These are phyloP conservation scores for Sesamia nonagrioides DNA, from an alignment of 1,140 invertebrate species.

Conservation along the genomic window DNA sequence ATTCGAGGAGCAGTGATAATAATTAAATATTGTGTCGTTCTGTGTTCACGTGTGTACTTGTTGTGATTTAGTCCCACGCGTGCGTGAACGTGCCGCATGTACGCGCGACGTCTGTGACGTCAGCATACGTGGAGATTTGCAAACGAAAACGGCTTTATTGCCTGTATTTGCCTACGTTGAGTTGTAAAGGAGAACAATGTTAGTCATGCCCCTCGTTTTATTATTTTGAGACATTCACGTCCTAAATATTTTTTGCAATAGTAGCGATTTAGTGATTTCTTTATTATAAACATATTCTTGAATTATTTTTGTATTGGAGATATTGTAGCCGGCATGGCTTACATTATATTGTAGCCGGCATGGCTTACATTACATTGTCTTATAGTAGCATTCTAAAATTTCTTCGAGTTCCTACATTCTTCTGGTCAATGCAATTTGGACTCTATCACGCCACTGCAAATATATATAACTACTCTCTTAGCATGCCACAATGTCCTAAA, in stretches of 20 bases:
- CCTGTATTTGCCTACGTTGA: conserved; percentile 16
- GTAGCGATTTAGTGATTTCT: background rate
- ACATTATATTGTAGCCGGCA: too few species aligned
- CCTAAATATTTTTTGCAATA: background rate
- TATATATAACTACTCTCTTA: too few species aligned
- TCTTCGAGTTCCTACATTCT: too few species aligned
- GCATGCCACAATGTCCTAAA: background rate
- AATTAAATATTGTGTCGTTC: too few species aligned
- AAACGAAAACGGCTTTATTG: conserved; percentile 6
- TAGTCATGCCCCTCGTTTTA: background rate
- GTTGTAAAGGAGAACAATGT: background rate
- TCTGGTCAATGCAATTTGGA: background rate
- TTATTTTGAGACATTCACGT: background rate
- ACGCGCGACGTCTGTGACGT: conserved; percentile 31
- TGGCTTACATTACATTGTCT: too few species aligned
- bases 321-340: too few species aligned
- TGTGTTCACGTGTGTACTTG: background rate
- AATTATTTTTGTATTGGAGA: background rate
- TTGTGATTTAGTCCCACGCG: background rate
- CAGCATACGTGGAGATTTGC: conserved; percentile 37
- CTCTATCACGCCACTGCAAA: background rate
- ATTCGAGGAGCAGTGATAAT: too few species aligned
- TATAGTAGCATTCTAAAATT: too few species aligned
- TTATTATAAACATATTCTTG: background rate
- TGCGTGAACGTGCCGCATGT: conserved; percentile 11